These are phyloP conservation scores for Octodonta nipae DNA, from an alignment of 2,888 invertebrate species.

Conservation along the genomic window DNA sequence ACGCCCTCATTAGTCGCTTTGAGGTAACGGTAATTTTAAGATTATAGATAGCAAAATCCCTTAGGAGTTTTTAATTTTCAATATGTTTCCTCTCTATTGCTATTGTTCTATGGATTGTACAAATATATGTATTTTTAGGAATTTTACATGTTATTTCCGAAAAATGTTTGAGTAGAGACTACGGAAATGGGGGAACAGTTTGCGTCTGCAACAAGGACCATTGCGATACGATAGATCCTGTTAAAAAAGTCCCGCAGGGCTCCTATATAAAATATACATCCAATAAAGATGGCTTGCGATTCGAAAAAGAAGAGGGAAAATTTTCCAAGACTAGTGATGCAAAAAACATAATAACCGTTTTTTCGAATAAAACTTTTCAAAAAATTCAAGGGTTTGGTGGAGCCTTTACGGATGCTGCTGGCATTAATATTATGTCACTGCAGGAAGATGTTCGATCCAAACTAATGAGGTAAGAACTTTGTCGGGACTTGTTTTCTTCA, in stretches of 20 bases:
- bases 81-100: no score
- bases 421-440: slow-evolving; percentile 53
- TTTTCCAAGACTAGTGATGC: background rate
- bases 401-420: slow-evolving; percentile 53
- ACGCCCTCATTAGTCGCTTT: no score
- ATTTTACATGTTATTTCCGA: background rate
- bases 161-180: slow-evolving; percentile 10
- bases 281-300: slow-evolving; percentile 45
- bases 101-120: no score
- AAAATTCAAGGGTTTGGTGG: slow-evolving; percentile 70
- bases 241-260: slow-evolving; percentile 21
- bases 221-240: slow-evolving; percentile 52
- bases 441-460: slow-evolving; percentile 37
- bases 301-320: slow-evolving; percentile 8
- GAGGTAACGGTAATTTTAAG: no score
- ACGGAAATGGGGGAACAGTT: slow-evolving; percentile 30
- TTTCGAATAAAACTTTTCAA: slow-evolving; percentile 38
- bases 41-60: no score
- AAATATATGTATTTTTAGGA: no score
- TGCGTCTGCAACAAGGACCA: slow-evolving; percentile 61
- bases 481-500: no score
- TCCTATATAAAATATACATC: slow-evolving; percentile 44
- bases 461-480: slow-evolving; percentile 38
- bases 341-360: slow-evolving; percentile 2
- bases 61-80: no score